Conservation (phyloP, 2,797 vertebrate species). For the Acrocephalus scirpaceus region DNA sequence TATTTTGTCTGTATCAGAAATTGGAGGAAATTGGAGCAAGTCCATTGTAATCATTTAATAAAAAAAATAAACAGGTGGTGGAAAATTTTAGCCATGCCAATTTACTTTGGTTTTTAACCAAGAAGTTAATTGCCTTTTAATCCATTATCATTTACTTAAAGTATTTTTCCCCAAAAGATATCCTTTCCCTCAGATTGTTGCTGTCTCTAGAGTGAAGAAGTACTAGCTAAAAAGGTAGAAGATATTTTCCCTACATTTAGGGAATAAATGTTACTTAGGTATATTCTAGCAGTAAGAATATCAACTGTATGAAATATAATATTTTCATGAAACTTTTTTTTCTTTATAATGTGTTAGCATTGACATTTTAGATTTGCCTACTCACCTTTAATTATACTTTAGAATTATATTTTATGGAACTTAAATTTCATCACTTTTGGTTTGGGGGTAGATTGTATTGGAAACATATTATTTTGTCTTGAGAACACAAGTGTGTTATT, state of each 20-base stretch:
- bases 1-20: too few species aligned
- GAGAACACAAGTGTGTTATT: neutral
- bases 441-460: neutral
- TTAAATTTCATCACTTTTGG: neutral
- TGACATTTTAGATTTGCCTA: neutral
- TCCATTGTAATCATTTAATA: neutral
- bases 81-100: neutral
- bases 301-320: neutral
- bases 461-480: neutral
- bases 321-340: neutral
- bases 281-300: neutral
- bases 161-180: neutral
- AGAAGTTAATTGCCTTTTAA: neutral
- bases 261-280: neutral
- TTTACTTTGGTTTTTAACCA: neutral
- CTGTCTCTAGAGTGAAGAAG: neutral
- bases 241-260: neutral
- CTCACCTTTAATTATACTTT: neutral
- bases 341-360: neutral
- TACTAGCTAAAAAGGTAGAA: neutral
- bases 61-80: slow-evolving; percentile 12
- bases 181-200: neutral
- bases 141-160: neutral
- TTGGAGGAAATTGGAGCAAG: neutral
- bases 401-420: neutral